Conservation (phyloP, 1,140 invertebrate genomes). For the Bombus turneri region DNA sequence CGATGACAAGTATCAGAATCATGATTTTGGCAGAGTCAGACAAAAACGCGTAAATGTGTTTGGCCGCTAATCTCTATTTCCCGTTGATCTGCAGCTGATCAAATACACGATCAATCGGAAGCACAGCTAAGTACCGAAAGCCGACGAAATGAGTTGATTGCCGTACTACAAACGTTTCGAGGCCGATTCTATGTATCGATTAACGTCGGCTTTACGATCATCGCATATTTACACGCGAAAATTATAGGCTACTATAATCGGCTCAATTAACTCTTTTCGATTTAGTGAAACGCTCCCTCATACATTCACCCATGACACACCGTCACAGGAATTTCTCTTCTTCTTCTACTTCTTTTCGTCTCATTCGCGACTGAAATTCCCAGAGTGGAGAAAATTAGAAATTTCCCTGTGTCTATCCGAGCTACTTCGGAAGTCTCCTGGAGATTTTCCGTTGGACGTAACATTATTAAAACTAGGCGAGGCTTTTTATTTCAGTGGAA, state of each 20-base stretch:
- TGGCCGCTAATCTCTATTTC: not conserved
- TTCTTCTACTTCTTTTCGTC: not conserved
- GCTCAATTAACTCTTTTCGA: conserved; percentile 7
- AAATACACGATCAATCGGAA: conserved; percentile 37
- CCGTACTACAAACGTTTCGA: conserved; percentile 34
- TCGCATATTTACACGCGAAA: conserved; percentile 39
- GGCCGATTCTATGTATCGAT: conserved; percentile 40
- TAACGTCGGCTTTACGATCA: conserved; percentile 21
- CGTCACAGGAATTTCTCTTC: not conserved
- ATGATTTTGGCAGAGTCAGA: no score
- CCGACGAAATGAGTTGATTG: conserved; percentile 46
- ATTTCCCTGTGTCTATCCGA: not conserved
- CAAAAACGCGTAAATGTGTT: conserved; percentile 17
- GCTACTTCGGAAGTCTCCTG: not conserved
- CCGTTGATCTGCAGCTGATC: conserved; percentile 38
- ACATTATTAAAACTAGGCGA: not conserved
- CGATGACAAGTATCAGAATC: no score
- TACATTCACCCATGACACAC: not conserved
- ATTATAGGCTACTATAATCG: conserved; percentile 16
- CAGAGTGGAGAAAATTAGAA: not conserved
- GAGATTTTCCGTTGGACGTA: not conserved
- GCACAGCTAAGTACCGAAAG: conserved; percentile 29
- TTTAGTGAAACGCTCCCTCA: not conserved
- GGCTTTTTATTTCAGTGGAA: not conserved
- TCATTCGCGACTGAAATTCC: no score